phyloP scores from a whole-genome alignment of 2,888 invertebrate genomes.

The Xestia rhomboidea region DNA sequence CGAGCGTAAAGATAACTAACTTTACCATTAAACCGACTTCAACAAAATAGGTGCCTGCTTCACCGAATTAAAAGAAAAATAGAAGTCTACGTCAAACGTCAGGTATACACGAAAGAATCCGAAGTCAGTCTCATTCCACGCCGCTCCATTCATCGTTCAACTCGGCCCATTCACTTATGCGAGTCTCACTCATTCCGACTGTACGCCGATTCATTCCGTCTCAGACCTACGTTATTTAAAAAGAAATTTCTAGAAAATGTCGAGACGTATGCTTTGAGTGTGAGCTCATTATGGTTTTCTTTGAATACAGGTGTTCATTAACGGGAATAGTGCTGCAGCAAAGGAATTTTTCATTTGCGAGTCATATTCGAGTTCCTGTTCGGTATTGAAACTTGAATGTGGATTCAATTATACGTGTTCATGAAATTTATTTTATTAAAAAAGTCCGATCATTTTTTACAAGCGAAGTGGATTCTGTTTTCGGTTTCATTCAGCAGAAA shows the following conservation, averaged over 20 bases:
- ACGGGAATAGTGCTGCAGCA: conserved; percentile 60
- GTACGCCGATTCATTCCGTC: conserved; percentile 67
- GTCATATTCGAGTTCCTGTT: conserved; percentile 74
- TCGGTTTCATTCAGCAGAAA: not conserved
- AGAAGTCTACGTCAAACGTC: conserved; percentile 53
- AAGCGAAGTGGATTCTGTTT: conserved; percentile 7
- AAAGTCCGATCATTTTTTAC: conserved; percentile 34
- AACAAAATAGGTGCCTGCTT: conserved; percentile 5
- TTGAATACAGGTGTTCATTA: conserved; percentile 79
- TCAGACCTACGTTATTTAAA: conserved; percentile 72
- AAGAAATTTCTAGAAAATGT: conserved; percentile 80
- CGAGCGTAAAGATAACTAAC: conserved; percentile 23
- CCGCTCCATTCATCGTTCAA: conserved; percentile 63
- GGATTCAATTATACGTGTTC: conserved; percentile 69
- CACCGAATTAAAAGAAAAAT: conserved; percentile 24
- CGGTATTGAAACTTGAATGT: conserved; percentile 67
- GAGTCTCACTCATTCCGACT: conserved; percentile 60
- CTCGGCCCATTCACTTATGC: conserved; percentile 61
- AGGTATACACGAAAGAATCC: conserved; percentile 51
- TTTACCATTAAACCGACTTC: conserved; percentile 15
- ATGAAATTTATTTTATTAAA: conserved; percentile 58
- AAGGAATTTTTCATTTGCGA: conserved; percentile 88
- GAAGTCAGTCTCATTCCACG: conserved; percentile 57
- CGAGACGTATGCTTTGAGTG: conserved; percentile 81
- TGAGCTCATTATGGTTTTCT: conserved; percentile 79